A percentile compares a stretch with the other conserved stretches of the same genome.
Conservation (phyloP, 1,140 invertebrate genomes). For the Piezodorus guildinii region DNA sequence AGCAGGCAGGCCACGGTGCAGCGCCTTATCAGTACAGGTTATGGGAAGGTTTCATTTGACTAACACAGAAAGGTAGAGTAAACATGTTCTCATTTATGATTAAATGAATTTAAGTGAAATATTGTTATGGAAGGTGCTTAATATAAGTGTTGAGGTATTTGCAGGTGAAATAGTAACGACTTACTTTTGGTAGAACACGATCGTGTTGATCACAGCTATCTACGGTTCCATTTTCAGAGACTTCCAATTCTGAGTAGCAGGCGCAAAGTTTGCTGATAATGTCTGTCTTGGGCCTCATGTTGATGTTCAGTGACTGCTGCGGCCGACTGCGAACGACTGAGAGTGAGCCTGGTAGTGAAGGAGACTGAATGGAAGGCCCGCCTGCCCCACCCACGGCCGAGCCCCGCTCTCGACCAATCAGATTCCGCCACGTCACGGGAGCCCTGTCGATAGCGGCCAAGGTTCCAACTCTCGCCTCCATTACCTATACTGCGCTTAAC, state of each 20-base stretch:
- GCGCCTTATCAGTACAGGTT: no score
- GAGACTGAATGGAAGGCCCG: no score
- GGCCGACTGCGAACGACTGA: background rate
- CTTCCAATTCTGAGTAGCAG: constrained; percentile 7
- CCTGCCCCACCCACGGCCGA: constrained; percentile 9
- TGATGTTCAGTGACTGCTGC: background rate
- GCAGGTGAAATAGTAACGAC: no score
- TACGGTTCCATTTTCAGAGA: background rate
- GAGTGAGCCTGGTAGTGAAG: no score
- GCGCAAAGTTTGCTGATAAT: constrained; percentile 19
- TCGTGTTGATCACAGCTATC: background rate
- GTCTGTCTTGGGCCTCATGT: constrained; percentile 23
- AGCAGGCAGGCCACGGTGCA: no score
- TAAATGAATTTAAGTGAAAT: no score
- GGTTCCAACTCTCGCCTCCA: background rate
- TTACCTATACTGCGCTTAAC: no score
- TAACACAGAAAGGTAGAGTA: no score
- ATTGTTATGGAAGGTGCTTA: no score
- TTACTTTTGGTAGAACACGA: background rate
- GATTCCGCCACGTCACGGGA: background rate
- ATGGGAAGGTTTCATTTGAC: no score
- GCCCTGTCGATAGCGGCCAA: background rate
- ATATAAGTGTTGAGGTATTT: no score
- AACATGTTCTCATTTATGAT: no score
- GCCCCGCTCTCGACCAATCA: constrained; percentile 1